A percentile compares a stretch with the other conserved stretches of the same genome.
These are phyloP conservation scores for Manis javanica DNA, from an alignment of 2,797 vertebrate genomes.

Conservation along the genomic window DNA sequence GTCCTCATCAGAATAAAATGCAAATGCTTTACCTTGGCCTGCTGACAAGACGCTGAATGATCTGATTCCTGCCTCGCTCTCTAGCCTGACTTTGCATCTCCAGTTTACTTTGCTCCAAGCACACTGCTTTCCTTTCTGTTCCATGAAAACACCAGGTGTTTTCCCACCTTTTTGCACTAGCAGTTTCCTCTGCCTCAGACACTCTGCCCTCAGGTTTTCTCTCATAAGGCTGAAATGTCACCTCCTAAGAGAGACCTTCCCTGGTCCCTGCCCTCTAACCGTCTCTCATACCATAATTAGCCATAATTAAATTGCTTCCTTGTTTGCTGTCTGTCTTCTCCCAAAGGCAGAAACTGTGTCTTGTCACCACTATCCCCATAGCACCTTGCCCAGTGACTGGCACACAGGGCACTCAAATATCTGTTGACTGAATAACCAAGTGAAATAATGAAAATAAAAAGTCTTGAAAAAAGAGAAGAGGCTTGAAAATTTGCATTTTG, in stretches of 20 bases:
- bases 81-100: not conserved
- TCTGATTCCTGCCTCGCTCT: not conserved
- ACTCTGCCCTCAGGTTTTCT: not conserved
- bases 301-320: not conserved
- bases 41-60: rapidly evolving
- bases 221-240: not conserved
- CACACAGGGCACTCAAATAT: not conserved
- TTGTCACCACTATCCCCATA: not conserved
- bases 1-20: not conserved
- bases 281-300: not conserved
- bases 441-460: not conserved
- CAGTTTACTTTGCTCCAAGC: not conserved
- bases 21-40: not conserved
- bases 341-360: not conserved
- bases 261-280: not conserved
- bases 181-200: not conserved
- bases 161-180: not conserved
- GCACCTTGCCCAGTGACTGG: not conserved
- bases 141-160: not conserved
- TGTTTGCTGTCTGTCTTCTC: not conserved
- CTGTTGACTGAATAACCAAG: not conserved
- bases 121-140: not conserved
- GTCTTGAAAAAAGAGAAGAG: not conserved
- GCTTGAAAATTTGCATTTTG: not conserved
- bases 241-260: not conserved